Conservation (phyloP, 2,888 invertebrate genomes). For the Megamerina dolium region DNA sequence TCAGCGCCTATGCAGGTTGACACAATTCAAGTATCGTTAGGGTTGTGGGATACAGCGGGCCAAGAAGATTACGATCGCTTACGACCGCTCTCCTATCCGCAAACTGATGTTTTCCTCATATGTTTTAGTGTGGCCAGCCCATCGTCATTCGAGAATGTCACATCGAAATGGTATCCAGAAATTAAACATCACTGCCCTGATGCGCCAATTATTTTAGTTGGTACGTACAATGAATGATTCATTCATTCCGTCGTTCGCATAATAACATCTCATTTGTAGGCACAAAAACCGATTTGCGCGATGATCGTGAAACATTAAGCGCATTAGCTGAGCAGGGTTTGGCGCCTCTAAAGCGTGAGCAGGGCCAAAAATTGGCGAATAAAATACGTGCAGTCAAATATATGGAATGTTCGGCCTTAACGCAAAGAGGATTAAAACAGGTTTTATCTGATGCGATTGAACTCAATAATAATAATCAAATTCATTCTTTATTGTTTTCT, state of each 20-base stretch:
- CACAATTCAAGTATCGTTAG: constrained; percentile 92
- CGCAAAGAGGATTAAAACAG: constrained; percentile 95
- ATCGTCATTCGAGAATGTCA: constrained; percentile 98
- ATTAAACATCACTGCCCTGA: constrained; percentile 99
- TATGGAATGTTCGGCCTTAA: constrained; percentile 98
- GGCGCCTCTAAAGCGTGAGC: constrained; percentile 93
- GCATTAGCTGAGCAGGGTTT: constrained; percentile 88
- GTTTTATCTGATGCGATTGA: constrained; percentile 26
- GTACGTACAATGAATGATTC: constrained; percentile 51
- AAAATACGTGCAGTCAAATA: constrained; percentile 98
- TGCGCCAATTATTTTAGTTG: constrained; percentile 97
- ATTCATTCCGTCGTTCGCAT: neutral
- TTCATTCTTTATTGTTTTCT: too few relatives aligned
- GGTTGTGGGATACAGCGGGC: constrained; percentile 93
- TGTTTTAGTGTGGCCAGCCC: constrained; percentile 99
- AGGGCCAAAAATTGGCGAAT: constrained; percentile 96
- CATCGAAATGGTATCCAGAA: constrained; percentile 99
- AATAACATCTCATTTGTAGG: constrained; percentile 53
- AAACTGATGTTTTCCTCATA: constrained; percentile 98
- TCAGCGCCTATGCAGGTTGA: constrained; percentile 98
- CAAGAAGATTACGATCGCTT: constrained; percentile 97
- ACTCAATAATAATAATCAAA: too few relatives aligned
- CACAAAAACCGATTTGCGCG: constrained; percentile 97
- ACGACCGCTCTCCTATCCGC: constrained; percentile 93
- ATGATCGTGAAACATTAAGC: constrained; percentile 92